Base-by-base conservation (phyloP, 2,888 invertebrate genomes). In the Pantelozetes paolii region DNA sequence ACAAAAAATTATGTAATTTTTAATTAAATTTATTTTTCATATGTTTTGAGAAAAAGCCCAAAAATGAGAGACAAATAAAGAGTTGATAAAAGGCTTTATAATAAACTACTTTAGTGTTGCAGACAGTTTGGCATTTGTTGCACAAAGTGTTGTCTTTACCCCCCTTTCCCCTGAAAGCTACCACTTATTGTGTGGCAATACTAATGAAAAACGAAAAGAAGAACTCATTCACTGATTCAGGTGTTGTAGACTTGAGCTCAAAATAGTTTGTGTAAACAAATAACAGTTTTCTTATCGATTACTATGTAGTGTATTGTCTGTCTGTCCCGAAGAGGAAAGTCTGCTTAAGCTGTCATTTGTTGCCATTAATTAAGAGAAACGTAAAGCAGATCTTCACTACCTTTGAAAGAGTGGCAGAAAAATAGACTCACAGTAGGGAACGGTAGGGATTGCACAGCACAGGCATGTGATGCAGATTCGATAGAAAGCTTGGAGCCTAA, bases 241-340 rank as follows among this genome's bases (percentile, higher is more conserved):
- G 64, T 64, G 64, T 64, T 64, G 64, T 30, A 64, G 20, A 36
- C 11, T 8, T 64, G 40, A 36, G 18, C 64, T 40, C 32, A 64
- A 13, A 64, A 64, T 64, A 64, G 64, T 64, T 8, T 64, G 40
- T 1, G 40, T 64, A 64, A 64, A 64, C 64, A 64, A 64, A 64
- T 36, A 36, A 26, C 11, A n/a, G 64, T 20, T 64, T 64, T 36
- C 64, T 64, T 64, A 64, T 64, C 64, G 8, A 64, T 36, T 2
- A 3, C 13, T 64, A 64, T 64, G 30, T 32, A 36, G 36, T 64
- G 36, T 26, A 64, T 32, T 64, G 64, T 62, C 28, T 62, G 62
- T 64, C 64, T 59, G 59, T 59, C 59, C 64, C 36, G 36, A 64
- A 64, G 64, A 64, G 64, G 64, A 32, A 64, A 32, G 64, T 64